A percentile compares a stretch with the other conserved stretches of the same genome.
These are phyloP conservation scores for Hemitrygon akajei DNA, from an alignment of 2,797 vertebrate genomes.

Conservation along the genomic window DNA sequence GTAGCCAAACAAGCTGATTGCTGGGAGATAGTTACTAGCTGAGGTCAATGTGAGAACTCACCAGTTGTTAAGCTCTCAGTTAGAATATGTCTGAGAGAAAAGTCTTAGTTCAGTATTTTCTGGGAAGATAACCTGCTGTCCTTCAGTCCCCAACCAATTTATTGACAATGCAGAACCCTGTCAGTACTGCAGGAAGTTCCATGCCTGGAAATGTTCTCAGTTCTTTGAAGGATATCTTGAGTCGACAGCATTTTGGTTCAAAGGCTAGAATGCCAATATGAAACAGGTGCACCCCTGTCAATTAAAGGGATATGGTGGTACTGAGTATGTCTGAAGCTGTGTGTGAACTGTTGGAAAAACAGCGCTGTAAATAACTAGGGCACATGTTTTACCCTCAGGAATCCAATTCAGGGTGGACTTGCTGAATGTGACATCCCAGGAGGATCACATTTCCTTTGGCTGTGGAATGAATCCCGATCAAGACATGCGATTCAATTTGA, in stretches of 20 bases:
- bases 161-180: no score
- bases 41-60: no score
- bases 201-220: no score
- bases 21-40: no score
- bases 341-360: neutral
- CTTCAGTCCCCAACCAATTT: neutral
- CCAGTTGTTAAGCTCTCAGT: neutral
- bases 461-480: neutral
- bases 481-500: neutral
- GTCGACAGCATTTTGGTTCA: neutral
- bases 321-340: neutral
- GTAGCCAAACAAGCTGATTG: no score
- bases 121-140: neutral
- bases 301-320: neutral
- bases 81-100: neutral
- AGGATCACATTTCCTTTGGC: conserved; percentile 9
- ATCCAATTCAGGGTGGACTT: neutral
- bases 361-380: neutral
- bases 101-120: neutral
- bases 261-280: neutral
- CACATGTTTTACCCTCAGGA: neutral
- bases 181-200: no score
- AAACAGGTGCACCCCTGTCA: neutral
- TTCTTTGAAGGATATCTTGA: neutral
- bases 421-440: neutral